These are phyloP conservation scores for Callospermophilus lateralis DNA, from an alignment of 2,113 vertebrate genomes.

Conservation along the genomic window DNA sequence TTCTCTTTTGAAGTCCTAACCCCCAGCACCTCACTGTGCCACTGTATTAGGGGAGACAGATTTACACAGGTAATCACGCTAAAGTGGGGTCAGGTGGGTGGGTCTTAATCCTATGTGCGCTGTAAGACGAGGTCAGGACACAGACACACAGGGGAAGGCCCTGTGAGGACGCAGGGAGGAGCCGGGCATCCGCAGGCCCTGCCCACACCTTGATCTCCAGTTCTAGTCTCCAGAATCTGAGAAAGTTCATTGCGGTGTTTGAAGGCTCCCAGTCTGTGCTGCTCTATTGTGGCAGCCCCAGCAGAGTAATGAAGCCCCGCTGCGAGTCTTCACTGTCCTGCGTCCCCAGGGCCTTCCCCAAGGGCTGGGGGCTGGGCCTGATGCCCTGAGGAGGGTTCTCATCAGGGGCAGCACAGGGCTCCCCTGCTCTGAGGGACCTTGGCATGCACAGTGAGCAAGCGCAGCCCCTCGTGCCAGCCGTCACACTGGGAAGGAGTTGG, in stretches of 20 bases:
- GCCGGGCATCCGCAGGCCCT: accelerated
- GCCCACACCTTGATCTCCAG: not conserved
- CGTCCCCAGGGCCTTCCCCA: not conserved
- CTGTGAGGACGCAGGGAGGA: not conserved
- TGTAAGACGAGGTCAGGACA: not conserved
- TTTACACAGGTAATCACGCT: not conserved
- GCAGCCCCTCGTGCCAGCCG: not conserved
- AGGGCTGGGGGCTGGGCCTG: not conserved
- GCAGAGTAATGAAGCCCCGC: too few species aligned
- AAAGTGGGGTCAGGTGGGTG: not conserved
- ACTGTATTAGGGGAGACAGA: not conserved
- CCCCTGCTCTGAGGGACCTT: not conserved
- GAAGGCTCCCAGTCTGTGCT: accelerated
- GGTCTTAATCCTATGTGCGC: not conserved
- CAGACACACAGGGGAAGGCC: not conserved
- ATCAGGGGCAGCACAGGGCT: not conserved
- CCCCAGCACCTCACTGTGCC: not conserved
- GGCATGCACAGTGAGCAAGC: not conserved
- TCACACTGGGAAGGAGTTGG: not conserved
- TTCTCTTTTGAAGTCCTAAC: too few species aligned
- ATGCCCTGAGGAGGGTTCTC: not conserved
- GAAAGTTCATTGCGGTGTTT: accelerated
- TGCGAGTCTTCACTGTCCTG: not conserved
- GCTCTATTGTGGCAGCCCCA: not conserved
- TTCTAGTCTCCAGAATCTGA: not conserved